phyloP scores from a whole-genome alignment of 2,888 invertebrate genomes.

The Griposia aprilina region DNA sequence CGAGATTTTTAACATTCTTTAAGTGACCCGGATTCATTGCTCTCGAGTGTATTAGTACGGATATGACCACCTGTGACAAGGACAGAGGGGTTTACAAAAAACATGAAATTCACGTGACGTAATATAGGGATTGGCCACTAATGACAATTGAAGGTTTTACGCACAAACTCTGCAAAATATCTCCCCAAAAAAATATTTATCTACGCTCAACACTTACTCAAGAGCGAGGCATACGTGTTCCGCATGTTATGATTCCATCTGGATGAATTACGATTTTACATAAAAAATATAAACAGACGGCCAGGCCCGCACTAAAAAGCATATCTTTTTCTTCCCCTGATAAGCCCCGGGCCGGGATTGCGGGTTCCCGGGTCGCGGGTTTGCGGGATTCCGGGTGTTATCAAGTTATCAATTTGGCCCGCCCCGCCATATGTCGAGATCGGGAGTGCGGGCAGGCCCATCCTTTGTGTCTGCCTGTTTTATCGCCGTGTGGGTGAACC shows the following conservation, averaged over 20 bases:
- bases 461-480: constrained; percentile 47
- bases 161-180: background rate
- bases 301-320: constrained; percentile 69
- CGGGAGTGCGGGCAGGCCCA: constrained; percentile 38
- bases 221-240: constrained; percentile 57
- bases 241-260: constrained; percentile 81
- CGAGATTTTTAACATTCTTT: too few relatives aligned
- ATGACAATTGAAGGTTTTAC: background rate
- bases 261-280: constrained; percentile 80
- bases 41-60: too few relatives aligned
- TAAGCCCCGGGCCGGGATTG: constrained; percentile 75
- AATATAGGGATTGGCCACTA: too few relatives aligned
- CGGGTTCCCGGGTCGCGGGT: constrained; percentile 69
- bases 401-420: constrained; percentile 87
- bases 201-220: constrained; percentile 45
- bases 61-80: too few relatives aligned
- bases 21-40: too few relatives aligned
- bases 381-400: constrained; percentile 77
- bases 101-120: too few relatives aligned
- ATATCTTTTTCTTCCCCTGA: constrained; percentile 74
- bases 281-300: constrained; percentile 75
- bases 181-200: constrained; percentile 27
- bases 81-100: too few relatives aligned
- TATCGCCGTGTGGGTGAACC: constrained; percentile 41
- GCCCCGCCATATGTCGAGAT: constrained; percentile 68